These are phyloP conservation scores for Papilio helenus DNA, from an alignment of 1,140 invertebrate genomes.

Conservation along the genomic window DNA sequence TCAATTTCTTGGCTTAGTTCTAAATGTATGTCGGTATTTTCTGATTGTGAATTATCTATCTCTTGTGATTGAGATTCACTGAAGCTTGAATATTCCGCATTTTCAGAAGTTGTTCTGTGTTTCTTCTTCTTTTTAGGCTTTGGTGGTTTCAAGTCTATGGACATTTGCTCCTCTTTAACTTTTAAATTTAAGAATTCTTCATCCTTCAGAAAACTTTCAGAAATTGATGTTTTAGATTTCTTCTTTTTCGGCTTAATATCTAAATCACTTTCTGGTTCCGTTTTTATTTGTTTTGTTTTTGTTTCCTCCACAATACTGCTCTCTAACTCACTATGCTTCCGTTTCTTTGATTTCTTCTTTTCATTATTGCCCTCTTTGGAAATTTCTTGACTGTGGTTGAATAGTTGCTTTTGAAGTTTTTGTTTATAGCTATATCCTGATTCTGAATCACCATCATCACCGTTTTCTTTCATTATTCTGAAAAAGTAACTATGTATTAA, in stretches of 20 bases:
- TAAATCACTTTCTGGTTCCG: constrained; percentile 56
- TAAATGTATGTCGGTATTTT: neutral
- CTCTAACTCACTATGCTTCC: constrained; percentile 43
- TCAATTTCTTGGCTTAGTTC: constrained; percentile 17
- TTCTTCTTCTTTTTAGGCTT: constrained; percentile 45
- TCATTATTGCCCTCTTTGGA: constrained; percentile 33
- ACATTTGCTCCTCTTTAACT: constrained; percentile 50
- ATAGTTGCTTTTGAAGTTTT: constrained; percentile 46
- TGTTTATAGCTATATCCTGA: constrained; percentile 46
- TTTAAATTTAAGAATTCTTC: constrained; percentile 51
- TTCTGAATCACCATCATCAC: constrained; percentile 42
- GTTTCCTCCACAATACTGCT: constrained; percentile 40
- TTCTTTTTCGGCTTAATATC: constrained; percentile 48
- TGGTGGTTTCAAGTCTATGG: constrained; percentile 22
- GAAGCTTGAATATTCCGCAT: constrained; percentile 7
- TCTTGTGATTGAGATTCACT: constrained; percentile 9
- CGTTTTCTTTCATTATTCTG: constrained; percentile 19
- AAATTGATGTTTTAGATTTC: constrained; percentile 37
- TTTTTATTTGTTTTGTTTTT: constrained; percentile 51
- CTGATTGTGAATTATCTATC: constrained; percentile 7
- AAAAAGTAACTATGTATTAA: neutral
- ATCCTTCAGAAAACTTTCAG: constrained; percentile 40
- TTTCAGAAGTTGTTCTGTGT: constrained; percentile 47
- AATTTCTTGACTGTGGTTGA: constrained; percentile 36
- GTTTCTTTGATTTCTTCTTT: constrained; percentile 52